phyloP scores from a whole-genome alignment of 2,888 invertebrate species.

The Temnothorax unifasciatus region DNA sequence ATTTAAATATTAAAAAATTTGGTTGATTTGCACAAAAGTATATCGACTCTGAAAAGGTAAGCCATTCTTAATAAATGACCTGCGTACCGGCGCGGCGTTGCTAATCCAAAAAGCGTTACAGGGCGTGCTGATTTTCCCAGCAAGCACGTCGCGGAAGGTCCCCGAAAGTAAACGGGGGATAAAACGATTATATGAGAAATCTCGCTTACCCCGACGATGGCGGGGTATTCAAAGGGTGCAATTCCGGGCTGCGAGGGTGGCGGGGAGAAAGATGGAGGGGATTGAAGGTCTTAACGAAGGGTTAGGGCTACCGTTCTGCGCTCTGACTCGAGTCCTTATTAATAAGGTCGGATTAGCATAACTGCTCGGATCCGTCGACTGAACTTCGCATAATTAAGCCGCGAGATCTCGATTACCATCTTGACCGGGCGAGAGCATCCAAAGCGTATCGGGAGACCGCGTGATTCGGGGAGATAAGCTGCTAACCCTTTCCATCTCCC shows the following conservation, averaged over 20 bases:
- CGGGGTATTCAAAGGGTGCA: slow-evolving; percentile 58
- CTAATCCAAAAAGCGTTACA: slow-evolving; percentile 69
- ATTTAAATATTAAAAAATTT: too few species aligned
- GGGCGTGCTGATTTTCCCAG: slow-evolving; percentile 77
- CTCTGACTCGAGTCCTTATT: slow-evolving; percentile 81
- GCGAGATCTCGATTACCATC: slow-evolving; percentile 76
- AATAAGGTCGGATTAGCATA: slow-evolving; percentile 83
- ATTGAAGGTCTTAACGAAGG: slow-evolving; percentile 78
- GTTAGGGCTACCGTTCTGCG: slow-evolving; percentile 77
- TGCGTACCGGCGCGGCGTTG: slow-evolving; percentile 65
- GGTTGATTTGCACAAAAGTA: too few species aligned
- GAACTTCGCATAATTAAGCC: slow-evolving; percentile 79
- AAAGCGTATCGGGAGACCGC: slow-evolving; percentile 42
- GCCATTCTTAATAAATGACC: slow-evolving; percentile 77
- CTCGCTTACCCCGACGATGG: slow-evolving; percentile 74
- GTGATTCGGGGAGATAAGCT: slow-evolving; percentile 67
- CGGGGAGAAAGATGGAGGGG: slow-evolving; percentile 56
- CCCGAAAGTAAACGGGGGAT: slow-evolving; percentile 74
- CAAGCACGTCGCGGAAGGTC: slow-evolving; percentile 66
- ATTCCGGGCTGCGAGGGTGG: slow-evolving; percentile 32
- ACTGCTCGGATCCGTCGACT: slow-evolving; percentile 76
- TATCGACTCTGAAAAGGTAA: slow-evolving; percentile 19
- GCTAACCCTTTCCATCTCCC: slow-evolving; percentile 18
- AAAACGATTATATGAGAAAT: slow-evolving; percentile 84
- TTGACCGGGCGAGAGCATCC: slow-evolving; percentile 63